These are phyloP conservation scores for Bedellia somnulentella DNA, from an alignment of 2,888 invertebrate genomes.

Conservation along the genomic window DNA sequence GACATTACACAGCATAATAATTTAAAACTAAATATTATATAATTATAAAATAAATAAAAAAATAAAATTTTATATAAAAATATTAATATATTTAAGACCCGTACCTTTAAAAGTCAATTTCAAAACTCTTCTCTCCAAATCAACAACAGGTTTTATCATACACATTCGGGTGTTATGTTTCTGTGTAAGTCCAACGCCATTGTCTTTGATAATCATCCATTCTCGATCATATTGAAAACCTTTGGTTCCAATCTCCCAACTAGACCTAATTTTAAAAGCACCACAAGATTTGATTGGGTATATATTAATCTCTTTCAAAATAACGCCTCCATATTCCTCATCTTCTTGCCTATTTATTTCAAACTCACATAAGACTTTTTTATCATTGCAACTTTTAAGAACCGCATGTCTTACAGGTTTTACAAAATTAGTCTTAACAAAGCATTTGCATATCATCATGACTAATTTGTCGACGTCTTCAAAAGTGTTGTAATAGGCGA, in stretches of 20 bases:
- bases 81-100: too few relatives aligned
- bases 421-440: constrained; percentile 46
- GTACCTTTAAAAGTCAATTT: constrained; percentile 65
- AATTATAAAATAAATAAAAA: too few relatives aligned
- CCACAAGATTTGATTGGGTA: constrained; percentile 94
- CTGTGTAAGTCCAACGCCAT: constrained; percentile 85
- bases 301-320: constrained; percentile 45
- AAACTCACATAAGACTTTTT: too few relatives aligned
- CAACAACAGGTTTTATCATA: constrained; percentile 72
- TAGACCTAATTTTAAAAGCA: constrained; percentile 64
- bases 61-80: too few relatives aligned
- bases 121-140: constrained; percentile 57
- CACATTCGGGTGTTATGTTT: constrained; percentile 82
- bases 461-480: constrained; percentile 73
- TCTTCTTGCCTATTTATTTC: too few relatives aligned
- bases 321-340: constrained; percentile 16
- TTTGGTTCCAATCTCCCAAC: constrained; percentile 74
- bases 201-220: constrained; percentile 88
- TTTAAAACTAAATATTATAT: too few relatives aligned
- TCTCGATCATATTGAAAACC: constrained; percentile 88
- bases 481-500: constrained; percentile 85
- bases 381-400: too few relatives aligned
- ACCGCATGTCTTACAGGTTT: constrained; percentile 24
- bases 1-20: too few relatives aligned
- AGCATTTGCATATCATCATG: constrained; percentile 74